A percentile compares a stretch with the other conserved stretches of the same genome.
phyloP scores from a whole-genome alignment of 2,888 invertebrate species.

The Eilema caniola region DNA sequence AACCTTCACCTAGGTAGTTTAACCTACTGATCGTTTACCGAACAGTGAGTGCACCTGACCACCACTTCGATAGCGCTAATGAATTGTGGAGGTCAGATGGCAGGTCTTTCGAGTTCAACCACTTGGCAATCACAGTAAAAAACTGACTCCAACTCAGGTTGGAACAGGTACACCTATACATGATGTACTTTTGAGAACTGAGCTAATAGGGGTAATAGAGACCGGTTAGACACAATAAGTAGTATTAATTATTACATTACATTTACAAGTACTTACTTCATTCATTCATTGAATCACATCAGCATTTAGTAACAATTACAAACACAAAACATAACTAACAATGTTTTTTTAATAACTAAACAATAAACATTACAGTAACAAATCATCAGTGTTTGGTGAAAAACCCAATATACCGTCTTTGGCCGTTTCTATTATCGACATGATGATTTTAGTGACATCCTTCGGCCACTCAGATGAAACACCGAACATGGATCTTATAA shows the following conservation, averaged over 20 bases:
- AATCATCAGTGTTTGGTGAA: neutral
- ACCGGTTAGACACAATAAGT: neutral
- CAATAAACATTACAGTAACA: neutral
- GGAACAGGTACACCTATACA: no score
- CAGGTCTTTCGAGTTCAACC: no score
- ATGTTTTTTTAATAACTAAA: neutral
- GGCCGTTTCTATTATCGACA: constrained; percentile 65
- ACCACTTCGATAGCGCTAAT: no score
- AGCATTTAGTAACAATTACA: neutral
- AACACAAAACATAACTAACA: constrained; percentile 4
- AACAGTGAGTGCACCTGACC: no score
- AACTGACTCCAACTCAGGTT: no score
- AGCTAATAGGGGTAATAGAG: neutral
- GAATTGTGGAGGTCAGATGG: no score
- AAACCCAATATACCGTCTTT: constrained; percentile 58
- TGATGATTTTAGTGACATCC: constrained; percentile 65
- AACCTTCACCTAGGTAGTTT: no score
- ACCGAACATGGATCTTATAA: constrained; percentile 71
- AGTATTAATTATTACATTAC: neutral
- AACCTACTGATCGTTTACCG: no score
- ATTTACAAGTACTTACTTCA: neutral
- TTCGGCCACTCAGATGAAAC: constrained; percentile 51
- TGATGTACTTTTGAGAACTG: neutral
- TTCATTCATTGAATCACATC: neutral
- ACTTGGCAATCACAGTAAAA: no score